phyloP scores from a whole-genome alignment of 2,797 vertebrate genomes.

The Falco naumanni region DNA sequence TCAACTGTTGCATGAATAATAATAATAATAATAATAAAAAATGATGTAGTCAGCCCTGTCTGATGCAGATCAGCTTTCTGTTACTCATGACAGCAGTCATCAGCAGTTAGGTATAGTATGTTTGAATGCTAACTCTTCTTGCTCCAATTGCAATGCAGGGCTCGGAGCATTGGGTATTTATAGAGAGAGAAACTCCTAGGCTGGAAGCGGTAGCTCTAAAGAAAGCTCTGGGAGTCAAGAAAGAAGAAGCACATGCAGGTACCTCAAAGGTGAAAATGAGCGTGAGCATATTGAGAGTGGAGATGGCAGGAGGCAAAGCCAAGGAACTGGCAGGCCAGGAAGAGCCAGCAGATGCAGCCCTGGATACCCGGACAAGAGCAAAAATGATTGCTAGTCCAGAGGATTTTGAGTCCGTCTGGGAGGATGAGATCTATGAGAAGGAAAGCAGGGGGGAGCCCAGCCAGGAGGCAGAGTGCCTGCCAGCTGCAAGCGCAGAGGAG shows the following conservation, averaged over 20 bases:
- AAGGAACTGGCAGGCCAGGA: conserved; percentile 70
- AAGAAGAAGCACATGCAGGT: conserved; percentile 60
- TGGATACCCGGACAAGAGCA: conserved; percentile 40
- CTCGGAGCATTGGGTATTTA: conserved; percentile 99
- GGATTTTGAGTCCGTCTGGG: conserved; percentile 75
- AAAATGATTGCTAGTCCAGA: conserved; percentile 78
- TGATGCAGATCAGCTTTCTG: conserved; percentile 9
- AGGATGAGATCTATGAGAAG: conserved; percentile 62
- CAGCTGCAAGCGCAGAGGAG: not conserved
- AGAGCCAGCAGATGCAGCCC: conserved; percentile 50
- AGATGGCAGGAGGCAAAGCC: conserved; percentile 68
- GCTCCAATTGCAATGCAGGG: conserved; percentile 98
- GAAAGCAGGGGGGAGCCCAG: conserved; percentile 10
- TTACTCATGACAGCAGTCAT: not conserved
- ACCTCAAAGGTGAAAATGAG: conserved; percentile 52
- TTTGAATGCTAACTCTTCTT: conserved; percentile 91
- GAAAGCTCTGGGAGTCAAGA: conserved; percentile 66
- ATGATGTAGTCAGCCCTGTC: not conserved
- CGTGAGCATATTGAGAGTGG: conserved; percentile 55
- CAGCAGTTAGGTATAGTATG: not conserved
- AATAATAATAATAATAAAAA: too few relatives aligned
- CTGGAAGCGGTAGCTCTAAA: conserved; percentile 77
- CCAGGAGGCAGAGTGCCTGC: not conserved
- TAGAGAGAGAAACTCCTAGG: conserved; percentile 92
- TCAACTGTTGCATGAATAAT: not conserved